Evolutionary conservation across 1,140 invertebrate species (phyloP).

Genomic region (Drosophila trapezifrons): DNA sequence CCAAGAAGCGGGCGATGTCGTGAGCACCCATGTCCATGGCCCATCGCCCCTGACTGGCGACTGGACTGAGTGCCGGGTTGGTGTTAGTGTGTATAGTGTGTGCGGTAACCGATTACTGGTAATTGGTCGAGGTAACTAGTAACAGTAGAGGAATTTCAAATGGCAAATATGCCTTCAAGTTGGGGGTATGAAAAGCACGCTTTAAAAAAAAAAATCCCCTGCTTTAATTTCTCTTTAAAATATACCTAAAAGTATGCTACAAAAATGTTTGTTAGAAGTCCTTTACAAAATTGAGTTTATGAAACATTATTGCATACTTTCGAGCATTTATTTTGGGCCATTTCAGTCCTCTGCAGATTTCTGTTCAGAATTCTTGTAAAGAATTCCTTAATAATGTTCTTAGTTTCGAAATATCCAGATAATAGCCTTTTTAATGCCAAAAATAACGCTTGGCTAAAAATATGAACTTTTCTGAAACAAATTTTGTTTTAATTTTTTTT

Average conservation of each 20-base stretch:
- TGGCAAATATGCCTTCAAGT: no score
- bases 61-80: slow-evolving; percentile 5
- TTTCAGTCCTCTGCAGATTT: not conserved
- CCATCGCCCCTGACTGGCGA: slow-evolving; percentile 1
- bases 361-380: not conserved
- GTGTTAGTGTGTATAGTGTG: not conserved
- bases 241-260: not conserved
- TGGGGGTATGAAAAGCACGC: no score
- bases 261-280: not conserved
- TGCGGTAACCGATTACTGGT: slow-evolving; percentile 17
- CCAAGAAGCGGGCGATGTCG: slow-evolving; percentile 77
- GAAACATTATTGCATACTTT: not conserved
- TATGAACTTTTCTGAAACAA: not conserved
- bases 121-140: slow-evolving; percentile 6
- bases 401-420: not conserved
- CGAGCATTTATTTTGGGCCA: not conserved
- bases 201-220: no score
- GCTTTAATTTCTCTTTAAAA: not conserved
- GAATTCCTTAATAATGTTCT: no score
- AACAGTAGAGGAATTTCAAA: no score
- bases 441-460: not conserved
- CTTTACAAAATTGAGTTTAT: not conserved
- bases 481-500: not conserved
- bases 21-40: slow-evolving; percentile 44
- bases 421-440: slow-evolving; percentile 4